Evolutionary conservation across 2,113 vertebrate species (phyloP).

Genomic region (Alces alces): DNA sequence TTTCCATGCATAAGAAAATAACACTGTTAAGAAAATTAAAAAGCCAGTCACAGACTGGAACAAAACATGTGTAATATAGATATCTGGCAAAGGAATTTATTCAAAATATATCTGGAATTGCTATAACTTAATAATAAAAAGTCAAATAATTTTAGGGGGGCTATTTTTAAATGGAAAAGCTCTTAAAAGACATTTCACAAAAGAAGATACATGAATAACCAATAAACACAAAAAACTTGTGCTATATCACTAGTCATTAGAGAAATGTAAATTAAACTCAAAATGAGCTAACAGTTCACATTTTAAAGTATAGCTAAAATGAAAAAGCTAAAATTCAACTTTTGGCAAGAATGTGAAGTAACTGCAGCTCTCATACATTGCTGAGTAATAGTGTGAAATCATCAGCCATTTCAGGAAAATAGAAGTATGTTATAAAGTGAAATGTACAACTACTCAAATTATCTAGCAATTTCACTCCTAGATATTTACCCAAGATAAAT

Average conservation of each 20-base stretch:
- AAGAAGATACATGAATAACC: background rate
- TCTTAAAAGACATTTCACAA: background rate
- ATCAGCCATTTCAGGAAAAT: background rate
- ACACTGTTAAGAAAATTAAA: background rate
- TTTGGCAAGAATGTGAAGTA: background rate
- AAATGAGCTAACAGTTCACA: background rate
- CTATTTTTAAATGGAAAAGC: background rate
- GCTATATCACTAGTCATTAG: background rate
- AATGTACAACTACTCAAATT: background rate
- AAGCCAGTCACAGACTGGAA: background rate
- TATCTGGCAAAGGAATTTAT: background rate
- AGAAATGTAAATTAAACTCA: background rate
- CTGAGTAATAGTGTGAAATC: background rate
- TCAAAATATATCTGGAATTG: background rate
- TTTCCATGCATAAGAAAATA: background rate
- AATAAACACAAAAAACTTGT: background rate
- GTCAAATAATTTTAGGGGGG: background rate
- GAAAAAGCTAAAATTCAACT: background rate
- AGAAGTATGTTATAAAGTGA: background rate
- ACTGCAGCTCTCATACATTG: background rate
- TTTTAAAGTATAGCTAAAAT: background rate
- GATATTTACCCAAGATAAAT: background rate
- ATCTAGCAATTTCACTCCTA: background rate
- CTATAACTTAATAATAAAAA: background rate
- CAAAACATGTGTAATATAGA: background rate